Evolutionary conservation across 2,113 vertebrate genomes (phyloP).

Genomic region (Sminthopsis crassicaudata): DNA sequence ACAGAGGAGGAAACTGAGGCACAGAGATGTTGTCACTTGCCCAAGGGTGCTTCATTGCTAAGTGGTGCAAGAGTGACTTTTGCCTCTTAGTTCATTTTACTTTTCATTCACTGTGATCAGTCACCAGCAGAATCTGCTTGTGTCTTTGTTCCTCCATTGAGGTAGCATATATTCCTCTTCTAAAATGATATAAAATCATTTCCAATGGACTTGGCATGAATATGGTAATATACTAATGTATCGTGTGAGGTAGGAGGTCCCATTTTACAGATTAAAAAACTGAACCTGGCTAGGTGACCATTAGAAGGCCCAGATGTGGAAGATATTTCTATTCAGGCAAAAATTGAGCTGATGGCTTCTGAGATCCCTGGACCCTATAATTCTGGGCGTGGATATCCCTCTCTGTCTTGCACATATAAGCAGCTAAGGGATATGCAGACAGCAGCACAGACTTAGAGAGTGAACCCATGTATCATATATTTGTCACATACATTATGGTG

Average conservation of each 20-base stretch:
- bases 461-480: neutral
- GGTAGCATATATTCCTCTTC: no score
- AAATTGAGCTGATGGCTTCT: neutral
- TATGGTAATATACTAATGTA: no score
- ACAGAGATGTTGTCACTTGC: no score
- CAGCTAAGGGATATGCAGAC: neutral
- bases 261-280: neutral
- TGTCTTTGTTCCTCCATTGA: neutral
- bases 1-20: no score
- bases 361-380: neutral
- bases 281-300: neutral
- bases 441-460: neutral
- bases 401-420: neutral
- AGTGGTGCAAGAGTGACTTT: no score
- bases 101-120: no score
- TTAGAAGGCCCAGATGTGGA: neutral
- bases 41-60: no score
- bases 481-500: neutral
- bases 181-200: no score
- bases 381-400: neutral
- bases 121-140: neutral
- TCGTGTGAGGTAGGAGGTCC: neutral
- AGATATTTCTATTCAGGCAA: neutral
- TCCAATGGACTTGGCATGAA: no score
- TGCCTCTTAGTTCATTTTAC: no score